A percentile compares a stretch with the other conserved stretches of the same genome.
Evolutionary conservation across 2,888 invertebrate genomes (phyloP).

Genomic region (Theodoxus fluviatilis): DNA sequence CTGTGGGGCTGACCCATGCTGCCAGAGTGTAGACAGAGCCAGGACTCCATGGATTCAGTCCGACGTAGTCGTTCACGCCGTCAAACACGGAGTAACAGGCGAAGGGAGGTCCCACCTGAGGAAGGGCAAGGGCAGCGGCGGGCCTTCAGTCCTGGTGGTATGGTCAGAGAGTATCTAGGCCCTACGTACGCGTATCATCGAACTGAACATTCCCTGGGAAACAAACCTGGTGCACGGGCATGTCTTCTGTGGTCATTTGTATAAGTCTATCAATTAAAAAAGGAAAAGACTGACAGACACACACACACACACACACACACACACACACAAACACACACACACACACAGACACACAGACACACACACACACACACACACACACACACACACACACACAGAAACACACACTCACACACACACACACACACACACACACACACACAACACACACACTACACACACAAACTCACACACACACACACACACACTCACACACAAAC

Average conservation of each 20-base stretch:
- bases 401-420: not conserved
- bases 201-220: no score
- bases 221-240: no score
- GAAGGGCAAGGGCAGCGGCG: no score
- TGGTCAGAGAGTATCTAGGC: no score
- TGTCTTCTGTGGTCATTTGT: no score
- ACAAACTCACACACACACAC: not conserved
- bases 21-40: slow-evolving; percentile 46
- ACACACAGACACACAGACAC: not conserved
- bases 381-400: not conserved
- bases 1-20: slow-evolving; percentile 45
- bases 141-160: no score
- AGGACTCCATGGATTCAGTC: slow-evolving; percentile 47
- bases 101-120: slow-evolving; percentile 50
- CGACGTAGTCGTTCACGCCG: slow-evolving; percentile 40
- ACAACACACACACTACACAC: not conserved
- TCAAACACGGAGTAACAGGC: slow-evolving; percentile 46
- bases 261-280: not conserved
- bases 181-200: no score
- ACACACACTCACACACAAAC: slow-evolving; percentile 13
- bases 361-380: not conserved
- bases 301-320: not conserved
- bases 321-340: not conserved
- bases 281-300: not conserved
- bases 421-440: not conserved